A percentile compares a stretch with the other conserved stretches of the same genome.
Evolutionary conservation across 1,140 invertebrate species (phyloP).

Genomic region (Procambarus clarkii): DNA sequence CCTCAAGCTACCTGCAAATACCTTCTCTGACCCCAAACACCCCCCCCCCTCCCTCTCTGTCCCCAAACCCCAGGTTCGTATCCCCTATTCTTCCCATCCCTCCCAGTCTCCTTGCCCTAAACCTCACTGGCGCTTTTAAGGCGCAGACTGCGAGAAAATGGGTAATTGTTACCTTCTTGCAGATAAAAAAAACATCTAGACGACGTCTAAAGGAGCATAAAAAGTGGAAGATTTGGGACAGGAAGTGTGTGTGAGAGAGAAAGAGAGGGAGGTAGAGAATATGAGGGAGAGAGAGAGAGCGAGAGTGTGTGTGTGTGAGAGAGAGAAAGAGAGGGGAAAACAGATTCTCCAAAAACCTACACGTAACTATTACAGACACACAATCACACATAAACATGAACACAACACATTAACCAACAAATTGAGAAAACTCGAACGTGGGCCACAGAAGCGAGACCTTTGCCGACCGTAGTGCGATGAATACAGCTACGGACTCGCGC

Average conservation of each 20-base stretch:
- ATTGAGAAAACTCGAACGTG: too few species aligned
- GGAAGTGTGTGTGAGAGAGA: background rate
- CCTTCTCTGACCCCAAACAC: too few species aligned
- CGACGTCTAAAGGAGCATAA: background rate
- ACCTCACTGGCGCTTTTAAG: background rate
- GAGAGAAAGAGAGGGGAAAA: background rate
- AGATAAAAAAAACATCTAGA: background rate
- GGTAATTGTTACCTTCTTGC: background rate
- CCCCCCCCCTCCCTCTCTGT: background rate
- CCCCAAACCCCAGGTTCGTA: background rate
- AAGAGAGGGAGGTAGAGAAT: background rate
- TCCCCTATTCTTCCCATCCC: too few species aligned
- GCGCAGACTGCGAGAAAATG: background rate
- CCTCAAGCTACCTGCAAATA: too few species aligned
- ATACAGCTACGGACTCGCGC: too few species aligned
- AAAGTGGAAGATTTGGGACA: background rate
- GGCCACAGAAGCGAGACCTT: too few species aligned
- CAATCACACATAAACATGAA: too few species aligned
- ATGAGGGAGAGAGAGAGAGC: constrained; percentile 10
- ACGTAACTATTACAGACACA: too few species aligned
- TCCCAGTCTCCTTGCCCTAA: background rate
- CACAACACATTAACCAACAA: too few species aligned
- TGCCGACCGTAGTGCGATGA: too few species aligned
- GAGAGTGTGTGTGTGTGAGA: background rate
- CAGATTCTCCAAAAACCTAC: too few species aligned